Evolutionary conservation across 1,140 invertebrate species (phyloP), one percentile per base, ranked within the genome.

Genomic region (Brachionus sp.): DNA sequence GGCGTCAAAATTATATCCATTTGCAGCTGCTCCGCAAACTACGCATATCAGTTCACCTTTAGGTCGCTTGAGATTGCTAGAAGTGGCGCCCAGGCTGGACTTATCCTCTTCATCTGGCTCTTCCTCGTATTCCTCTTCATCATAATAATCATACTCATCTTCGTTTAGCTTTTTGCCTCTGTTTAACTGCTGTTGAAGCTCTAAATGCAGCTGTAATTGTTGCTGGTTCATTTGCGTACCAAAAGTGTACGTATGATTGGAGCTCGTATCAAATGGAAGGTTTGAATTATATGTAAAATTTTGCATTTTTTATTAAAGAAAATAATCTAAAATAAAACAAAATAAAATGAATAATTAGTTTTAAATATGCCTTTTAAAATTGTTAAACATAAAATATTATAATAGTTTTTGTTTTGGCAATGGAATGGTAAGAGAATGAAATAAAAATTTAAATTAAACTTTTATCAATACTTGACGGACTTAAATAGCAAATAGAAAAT

Each of bases 41-140:
- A 83, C 82, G 42, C 82, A 83, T 6, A 77, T 85, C 42, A 83
- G 42, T n/a, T 44, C 57, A 13, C 57, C 57, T 68, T 82, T 82
- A 4, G 75, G 62, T 23, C 39, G 16, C 42, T 68, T 82, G 6
- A 25, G 12, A 16, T 29, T 29, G 0, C 6, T 7, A 9, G 23
- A 25, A 3, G 2, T 23, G 10, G 7, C 19, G 5, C n/a, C 13
- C 50, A 29, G 0, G 2, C 0, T 46, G 3, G 19, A 25, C 6
- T 75, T 35, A 16, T 46, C 42, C 19, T 75, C 70, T 1, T 75
- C 70, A 25, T 75, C 70, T 1, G 23, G 23, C 23, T 75, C 70
- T 5, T 75, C 70, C 12, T 75, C 42, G 23, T 46, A 75, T n/a
- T 75, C 70, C 10, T 46, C 37, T 3, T 75, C 70, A 39, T 75